phyloP scores from a whole-genome alignment of 2,888 invertebrate genomes.

The Xestia xanthographa region DNA sequence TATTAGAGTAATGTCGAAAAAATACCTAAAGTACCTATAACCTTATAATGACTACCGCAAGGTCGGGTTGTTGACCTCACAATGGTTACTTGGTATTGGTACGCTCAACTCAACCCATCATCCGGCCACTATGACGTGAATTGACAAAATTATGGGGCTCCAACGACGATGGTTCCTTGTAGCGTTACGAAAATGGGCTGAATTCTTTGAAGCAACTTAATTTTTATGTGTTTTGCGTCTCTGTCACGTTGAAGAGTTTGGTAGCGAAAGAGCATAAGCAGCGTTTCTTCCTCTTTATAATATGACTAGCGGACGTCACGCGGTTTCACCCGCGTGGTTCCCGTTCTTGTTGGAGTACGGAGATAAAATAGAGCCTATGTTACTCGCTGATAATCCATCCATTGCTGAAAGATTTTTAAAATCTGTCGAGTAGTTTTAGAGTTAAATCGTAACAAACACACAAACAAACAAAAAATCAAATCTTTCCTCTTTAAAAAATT shows the following conservation, averaged over 20 bases:
- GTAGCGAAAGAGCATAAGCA: background rate
- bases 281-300: too few species aligned
- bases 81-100: slow-evolving; percentile 15
- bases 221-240: background rate
- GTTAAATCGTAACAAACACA: too few species aligned
- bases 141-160: slow-evolving; percentile 43
- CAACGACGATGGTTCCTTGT: background rate
- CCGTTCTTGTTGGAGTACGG: too few species aligned
- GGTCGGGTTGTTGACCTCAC: slow-evolving; percentile 42
- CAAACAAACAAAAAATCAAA: too few species aligned
- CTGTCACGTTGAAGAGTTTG: too few species aligned
- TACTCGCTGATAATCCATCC: too few species aligned
- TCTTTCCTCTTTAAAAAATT: too few species aligned
- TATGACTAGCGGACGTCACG: too few species aligned
- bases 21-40: background rate
- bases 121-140: slow-evolving; percentile 18
- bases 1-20: background rate
- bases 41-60: slow-evolving; percentile 20
- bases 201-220: background rate
- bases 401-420: too few species aligned
- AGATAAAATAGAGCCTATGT: too few species aligned
- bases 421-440: too few species aligned
- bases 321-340: too few species aligned
- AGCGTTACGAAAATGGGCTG: background rate
- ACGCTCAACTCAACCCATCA: slow-evolving; percentile 1